phyloP scores from a whole-genome alignment of 2,113 vertebrate genomes.

The Pteronura brasiliensis region DNA sequence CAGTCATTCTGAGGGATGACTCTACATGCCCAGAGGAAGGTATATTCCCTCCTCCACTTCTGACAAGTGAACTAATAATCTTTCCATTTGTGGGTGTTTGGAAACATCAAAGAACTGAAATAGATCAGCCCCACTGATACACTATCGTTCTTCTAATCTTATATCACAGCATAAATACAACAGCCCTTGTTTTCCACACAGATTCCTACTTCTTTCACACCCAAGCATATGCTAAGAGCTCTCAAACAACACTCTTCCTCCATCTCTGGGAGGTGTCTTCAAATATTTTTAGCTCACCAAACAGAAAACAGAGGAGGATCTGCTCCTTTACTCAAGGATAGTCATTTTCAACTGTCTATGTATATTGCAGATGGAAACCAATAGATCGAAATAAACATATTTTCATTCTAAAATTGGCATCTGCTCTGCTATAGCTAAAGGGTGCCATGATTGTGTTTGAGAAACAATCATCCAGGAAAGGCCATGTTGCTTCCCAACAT shows the following conservation, averaged over 20 bases:
- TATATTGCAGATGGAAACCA: slow-evolving; percentile 77
- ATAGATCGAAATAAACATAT: slow-evolving; percentile 76
- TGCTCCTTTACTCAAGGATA: slow-evolving; percentile 67
- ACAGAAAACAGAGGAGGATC: slow-evolving; percentile 54
- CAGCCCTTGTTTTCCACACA: slow-evolving; percentile 77
- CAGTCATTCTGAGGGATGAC: background rate
- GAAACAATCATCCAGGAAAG: slow-evolving; percentile 59
- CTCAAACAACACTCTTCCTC: slow-evolving; percentile 64
- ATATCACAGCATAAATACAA: slow-evolving; percentile 53
- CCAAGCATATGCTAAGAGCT: slow-evolving; percentile 70
- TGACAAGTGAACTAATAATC: background rate
- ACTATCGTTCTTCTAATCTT: background rate
- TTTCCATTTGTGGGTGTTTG: background rate
- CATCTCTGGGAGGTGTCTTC: slow-evolving; percentile 60
- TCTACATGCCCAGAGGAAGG: background rate
- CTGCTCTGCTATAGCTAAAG: slow-evolving; percentile 65
- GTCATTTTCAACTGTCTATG: slow-evolving; percentile 75
- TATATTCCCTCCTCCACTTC: background rate
- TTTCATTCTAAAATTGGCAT: slow-evolving; percentile 83
- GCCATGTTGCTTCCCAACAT: background rate
- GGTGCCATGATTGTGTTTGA: slow-evolving; percentile 66
- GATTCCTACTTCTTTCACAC: slow-evolving; percentile 75
- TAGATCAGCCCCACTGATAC: background rate
- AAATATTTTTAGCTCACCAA: slow-evolving; percentile 67
- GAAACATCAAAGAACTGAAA: slow-evolving; percentile 42